Percentiles rank a stretch among this genome's conserved stretches.
These are phyloP conservation scores for Pristionchus fissidentatus DNA, from an alignment of 2,888 invertebrate genomes.

Conservation along the genomic window DNA sequence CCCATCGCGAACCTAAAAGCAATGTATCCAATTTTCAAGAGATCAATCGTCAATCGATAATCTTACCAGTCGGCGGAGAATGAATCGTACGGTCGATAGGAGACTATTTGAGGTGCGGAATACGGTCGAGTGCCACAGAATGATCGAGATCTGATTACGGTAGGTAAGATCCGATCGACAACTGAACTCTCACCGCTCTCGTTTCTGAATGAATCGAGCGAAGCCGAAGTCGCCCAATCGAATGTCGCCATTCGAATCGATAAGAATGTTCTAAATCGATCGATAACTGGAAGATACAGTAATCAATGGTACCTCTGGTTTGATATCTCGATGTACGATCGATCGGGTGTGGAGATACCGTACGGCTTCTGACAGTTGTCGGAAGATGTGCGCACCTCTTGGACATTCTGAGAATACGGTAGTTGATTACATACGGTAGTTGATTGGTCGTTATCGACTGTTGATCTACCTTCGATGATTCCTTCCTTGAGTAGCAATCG, in stretches of 20 bases:
- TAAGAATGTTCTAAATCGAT: constrained; percentile 63
- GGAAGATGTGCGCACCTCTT: constrained; percentile 62
- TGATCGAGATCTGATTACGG: constrained; percentile 55
- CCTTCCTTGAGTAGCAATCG: constrained; percentile 55
- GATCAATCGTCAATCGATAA: constrained; percentile 5
- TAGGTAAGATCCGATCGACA: background rate
- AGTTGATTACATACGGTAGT: constrained; percentile 12
- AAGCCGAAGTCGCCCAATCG: constrained; percentile 70
- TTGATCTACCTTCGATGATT: constrained; percentile 51
- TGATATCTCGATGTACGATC: constrained; percentile 57
- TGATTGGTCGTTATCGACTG: background rate
- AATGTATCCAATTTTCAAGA: background rate
- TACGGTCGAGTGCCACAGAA: constrained; percentile 70
- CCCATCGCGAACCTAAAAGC: constrained; percentile 52
- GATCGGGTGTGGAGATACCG: constrained; percentile 61
- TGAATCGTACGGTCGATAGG: constrained; percentile 60
- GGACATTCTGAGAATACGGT: constrained; percentile 56
- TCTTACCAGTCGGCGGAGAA: constrained; percentile 65
- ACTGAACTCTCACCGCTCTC: constrained; percentile 53
- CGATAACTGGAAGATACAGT: background rate
- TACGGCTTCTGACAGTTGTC: constrained; percentile 68
- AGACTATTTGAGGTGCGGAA: constrained; percentile 53
- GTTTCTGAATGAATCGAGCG: constrained; percentile 57
- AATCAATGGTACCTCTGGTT: constrained; percentile 45
- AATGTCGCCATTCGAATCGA: constrained; percentile 66